phyloP scores from a whole-genome alignment of 2,888 invertebrate species.

The Trisateles emortualis region DNA sequence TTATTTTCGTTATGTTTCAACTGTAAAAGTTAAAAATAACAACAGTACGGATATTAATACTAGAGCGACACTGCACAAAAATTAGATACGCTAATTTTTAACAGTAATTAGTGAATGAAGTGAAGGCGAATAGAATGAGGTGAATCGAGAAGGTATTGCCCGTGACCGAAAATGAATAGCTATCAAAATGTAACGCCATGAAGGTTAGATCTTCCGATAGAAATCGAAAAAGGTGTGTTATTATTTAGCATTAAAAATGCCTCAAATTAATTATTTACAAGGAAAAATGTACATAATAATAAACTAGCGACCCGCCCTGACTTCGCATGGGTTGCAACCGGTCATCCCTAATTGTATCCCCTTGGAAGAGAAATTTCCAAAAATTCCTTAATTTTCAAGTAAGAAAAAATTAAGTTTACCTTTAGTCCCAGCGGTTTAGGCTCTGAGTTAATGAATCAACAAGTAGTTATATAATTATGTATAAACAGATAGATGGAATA shows the following conservation, averaged over 20 bases:
- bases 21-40: neutral
- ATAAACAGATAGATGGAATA: too few relatives aligned
- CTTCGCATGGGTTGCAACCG: too few relatives aligned
- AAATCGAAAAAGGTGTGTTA: slow-evolving; percentile 27
- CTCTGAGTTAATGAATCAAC: too few relatives aligned
- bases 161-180: slow-evolving; percentile 56
- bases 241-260: slow-evolving; percentile 14
- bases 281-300: too few relatives aligned
- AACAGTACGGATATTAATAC: slow-evolving; percentile 21
- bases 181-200: slow-evolving; percentile 51
- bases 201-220: slow-evolving; percentile 55
- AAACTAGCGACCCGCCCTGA: too few relatives aligned
- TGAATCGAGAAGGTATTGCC: slow-evolving; percentile 53
- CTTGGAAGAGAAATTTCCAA: too few relatives aligned
- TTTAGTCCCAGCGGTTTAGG: too few relatives aligned
- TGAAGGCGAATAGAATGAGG: slow-evolving; percentile 55
- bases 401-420: too few relatives aligned
- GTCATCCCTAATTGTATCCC: too few relatives aligned
- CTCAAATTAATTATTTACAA: too few relatives aligned
- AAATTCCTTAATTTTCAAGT: too few relatives aligned
- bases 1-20: neutral
- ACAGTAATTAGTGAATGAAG: slow-evolving; percentile 53
- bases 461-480: too few relatives aligned
- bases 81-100: slow-evolving; percentile 23
- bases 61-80: slow-evolving; percentile 28